Evolutionary conservation across 1,140 invertebrate species (phyloP), one percentile per base, ranked within the genome.

Genomic region (Philopotamus ludificatus): DNA sequence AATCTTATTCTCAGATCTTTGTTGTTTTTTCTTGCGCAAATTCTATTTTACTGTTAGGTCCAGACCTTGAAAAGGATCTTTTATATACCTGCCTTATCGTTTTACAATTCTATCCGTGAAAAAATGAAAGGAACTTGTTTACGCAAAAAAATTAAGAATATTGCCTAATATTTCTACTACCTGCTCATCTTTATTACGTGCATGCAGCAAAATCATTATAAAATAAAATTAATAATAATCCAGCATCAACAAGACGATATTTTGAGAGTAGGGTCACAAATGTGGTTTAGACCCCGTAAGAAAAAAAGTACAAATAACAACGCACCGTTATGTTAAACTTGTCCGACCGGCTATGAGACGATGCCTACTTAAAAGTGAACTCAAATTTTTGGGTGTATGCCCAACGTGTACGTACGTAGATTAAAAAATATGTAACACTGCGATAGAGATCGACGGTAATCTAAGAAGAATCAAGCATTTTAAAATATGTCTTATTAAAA

Each of bases 281-380:
- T 64, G 63, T 42, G 63, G 63, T 58, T 39, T 23, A 23, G 34
- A 4, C 20, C 41, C 15, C 4, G 16, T 25, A 53, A 45, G 51
- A 45, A 59, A 65, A 50, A 65, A 65, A 50, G 51, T 55, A 57
- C 63, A 65, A 66, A 59, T 59, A 66, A 59, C 50, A 66, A 26
- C 39, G 55, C 53, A 59, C 64, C 64, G 64, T 66, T 66, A 66
- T 66, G 64, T 66, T 66, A 66, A 66, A 66, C 64, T 55, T 45
- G 49, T 39, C 16, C 3, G 57, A 34, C 64, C 47, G 34, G 51
- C 45, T 54, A 44, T 41, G 34, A 22, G 57, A 22, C 50, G 64
- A 39, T 64, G 25, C 25, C 63, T 54, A 60, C 57, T 66, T 60
- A 66, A 63, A 63, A 63, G 61, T 63, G 61, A 63, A 63, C 61